phyloP scores from a whole-genome alignment of 2,797 vertebrate species.

The Oryzias dopingdopingensis region DNA sequence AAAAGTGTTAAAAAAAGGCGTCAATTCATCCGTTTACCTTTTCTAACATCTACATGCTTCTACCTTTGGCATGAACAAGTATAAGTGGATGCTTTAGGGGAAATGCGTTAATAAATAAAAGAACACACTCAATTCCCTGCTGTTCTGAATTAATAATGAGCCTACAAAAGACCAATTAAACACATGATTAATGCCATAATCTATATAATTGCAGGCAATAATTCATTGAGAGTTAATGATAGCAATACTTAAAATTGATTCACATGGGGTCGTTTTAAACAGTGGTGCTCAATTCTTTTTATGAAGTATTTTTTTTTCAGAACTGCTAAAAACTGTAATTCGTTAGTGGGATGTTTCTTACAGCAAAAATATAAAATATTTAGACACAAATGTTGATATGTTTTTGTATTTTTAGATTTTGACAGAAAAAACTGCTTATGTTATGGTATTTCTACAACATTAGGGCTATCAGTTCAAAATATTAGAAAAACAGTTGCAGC shows the following conservation, averaged over 20 bases:
- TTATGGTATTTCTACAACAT: not conserved
- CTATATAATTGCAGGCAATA: constrained; percentile 80
- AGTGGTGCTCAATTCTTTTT: constrained; percentile 67
- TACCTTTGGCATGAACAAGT: constrained; percentile 45
- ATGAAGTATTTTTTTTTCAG: constrained; percentile 55
- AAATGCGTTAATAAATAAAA: constrained; percentile 74
- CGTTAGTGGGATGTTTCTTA: constrained; percentile 50
- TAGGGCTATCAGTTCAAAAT: not conserved
- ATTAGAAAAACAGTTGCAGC: not conserved
- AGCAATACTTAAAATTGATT: constrained; percentile 78
- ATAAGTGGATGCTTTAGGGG: constrained; percentile 25
- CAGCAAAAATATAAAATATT: constrained; percentile 30
- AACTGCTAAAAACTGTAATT: constrained; percentile 47
- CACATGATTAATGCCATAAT: constrained; percentile 79
- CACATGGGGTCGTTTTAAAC: constrained; percentile 71
- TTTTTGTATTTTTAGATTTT: constrained; percentile 26
- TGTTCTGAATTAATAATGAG: constrained; percentile 80
- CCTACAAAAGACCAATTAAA: constrained; percentile 81
- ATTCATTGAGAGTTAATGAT: constrained; percentile 76
- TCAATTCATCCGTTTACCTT: constrained; percentile 12
- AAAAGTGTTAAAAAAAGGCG: constrained; percentile 1
- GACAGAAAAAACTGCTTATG: not conserved
- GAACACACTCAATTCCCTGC: constrained; percentile 73
- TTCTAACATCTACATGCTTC: constrained; percentile 32
- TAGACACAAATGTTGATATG: constrained; percentile 6